A percentile compares a stretch with the other conserved stretches of the same genome.
These are phyloP conservation scores for Valencia hispanica DNA, from an alignment of 2,797 vertebrate genomes.

Conservation along the genomic window DNA sequence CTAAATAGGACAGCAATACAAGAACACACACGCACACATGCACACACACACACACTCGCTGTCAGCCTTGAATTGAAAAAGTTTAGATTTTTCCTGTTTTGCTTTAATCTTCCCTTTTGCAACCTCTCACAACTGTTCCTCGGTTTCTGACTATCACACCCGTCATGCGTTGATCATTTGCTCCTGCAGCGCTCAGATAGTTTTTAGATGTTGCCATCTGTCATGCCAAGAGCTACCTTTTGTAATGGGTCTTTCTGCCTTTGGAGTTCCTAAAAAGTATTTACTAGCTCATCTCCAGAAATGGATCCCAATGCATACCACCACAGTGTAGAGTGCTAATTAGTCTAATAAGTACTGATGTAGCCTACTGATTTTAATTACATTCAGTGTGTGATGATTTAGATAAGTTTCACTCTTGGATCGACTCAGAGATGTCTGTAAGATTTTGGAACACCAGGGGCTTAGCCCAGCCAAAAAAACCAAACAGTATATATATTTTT, in stretches of 20 bases:
- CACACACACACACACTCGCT: no score
- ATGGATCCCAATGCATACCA: not conserved
- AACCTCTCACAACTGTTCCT: not conserved
- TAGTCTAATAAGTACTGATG: not conserved
- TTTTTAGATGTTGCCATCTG: constrained; percentile 1
- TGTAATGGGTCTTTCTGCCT: not conserved
- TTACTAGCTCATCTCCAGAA: not conserved
- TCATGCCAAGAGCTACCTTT: constrained; percentile 1
- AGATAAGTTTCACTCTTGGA: not conserved
- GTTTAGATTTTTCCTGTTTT: not conserved
- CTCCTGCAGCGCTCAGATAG: not conserved
- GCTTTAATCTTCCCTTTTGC: not conserved
- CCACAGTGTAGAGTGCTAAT: no score
- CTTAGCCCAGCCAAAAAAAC: not conserved
- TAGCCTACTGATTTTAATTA: not conserved
- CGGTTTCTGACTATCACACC: not conserved
- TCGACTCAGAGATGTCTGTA: not conserved
- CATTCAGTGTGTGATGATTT: not conserved
- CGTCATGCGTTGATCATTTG: not conserved
- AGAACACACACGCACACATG: no score
- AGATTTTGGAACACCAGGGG: not conserved
- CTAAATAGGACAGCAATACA: no score
- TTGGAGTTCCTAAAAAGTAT: not conserved
- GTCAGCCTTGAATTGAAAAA: no score
- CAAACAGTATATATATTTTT: not conserved